Conservation (phyloP, 2,888 invertebrate genomes). For the Epirrhoe alternata region DNA sequence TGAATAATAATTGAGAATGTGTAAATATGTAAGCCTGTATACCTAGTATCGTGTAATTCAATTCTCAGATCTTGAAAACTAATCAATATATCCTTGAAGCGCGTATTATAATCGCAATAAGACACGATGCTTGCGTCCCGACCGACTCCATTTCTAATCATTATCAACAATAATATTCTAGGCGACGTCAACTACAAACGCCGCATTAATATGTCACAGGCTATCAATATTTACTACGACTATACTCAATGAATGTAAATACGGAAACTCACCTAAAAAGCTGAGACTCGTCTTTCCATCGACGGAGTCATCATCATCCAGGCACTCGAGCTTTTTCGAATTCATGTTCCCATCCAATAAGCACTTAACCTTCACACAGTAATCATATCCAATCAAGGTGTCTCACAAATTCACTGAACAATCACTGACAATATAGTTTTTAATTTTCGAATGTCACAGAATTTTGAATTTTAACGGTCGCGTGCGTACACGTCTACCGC, state of each 20-base stretch:
- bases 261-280: constrained; percentile 75
- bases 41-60: constrained; percentile 15
- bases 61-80: constrained; percentile 22
- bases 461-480: constrained; percentile 68
- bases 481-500: constrained; percentile 67
- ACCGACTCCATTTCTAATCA: constrained; percentile 48
- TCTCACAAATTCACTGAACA: constrained; percentile 38
- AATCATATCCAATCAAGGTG: constrained; percentile 35
- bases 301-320: constrained; percentile 74
- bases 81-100: constrained; percentile 47
- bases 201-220: constrained; percentile 46
- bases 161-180: constrained; percentile 41
- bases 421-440: constrained; percentile 46
- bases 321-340: constrained; percentile 82
- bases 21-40: too few species aligned
- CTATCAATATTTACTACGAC: constrained; percentile 45
- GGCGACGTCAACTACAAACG: constrained; percentile 33
- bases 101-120: constrained; percentile 47
- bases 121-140: constrained; percentile 50
- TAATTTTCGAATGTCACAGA: constrained; percentile 52
- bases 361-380: constrained; percentile 65
- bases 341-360: constrained; percentile 74
- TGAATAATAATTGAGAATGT: too few species aligned
- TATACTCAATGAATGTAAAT: constrained; percentile 36
- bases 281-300: constrained; percentile 81